Conservation (phyloP, 2,888 invertebrate species). For the Helobdella robusta region DNA sequence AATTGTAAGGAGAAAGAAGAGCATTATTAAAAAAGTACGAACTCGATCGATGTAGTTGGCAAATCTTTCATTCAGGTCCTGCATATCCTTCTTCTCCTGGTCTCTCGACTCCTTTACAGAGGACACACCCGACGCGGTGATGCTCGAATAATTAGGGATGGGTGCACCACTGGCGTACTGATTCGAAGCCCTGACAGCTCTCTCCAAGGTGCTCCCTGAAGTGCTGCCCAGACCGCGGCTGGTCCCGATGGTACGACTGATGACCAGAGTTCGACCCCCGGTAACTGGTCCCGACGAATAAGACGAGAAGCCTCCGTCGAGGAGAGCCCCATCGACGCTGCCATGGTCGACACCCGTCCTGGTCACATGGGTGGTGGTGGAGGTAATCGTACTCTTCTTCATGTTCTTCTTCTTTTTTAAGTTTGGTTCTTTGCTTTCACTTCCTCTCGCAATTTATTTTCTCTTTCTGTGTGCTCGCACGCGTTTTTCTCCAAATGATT, state of each 20-base stretch:
- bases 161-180: constrained; percentile 17
- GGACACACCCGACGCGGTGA: constrained; percentile 22
- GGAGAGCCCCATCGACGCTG: neutral
- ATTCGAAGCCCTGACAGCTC: constrained; percentile 3
- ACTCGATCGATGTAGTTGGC: constrained; percentile 54
- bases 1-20: too few relatives aligned
- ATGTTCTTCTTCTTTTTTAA: neutral
- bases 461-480: neutral
- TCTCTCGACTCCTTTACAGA: constrained; percentile 49
- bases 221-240: neutral
- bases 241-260: constrained; percentile 19
- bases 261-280: constrained; percentile 22
- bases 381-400: neutral
- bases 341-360: constrained; percentile 10
- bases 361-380: constrained; percentile 10
- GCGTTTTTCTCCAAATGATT: too few relatives aligned
- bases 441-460: too few relatives aligned
- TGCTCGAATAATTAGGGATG: constrained; percentile 22
- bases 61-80: constrained; percentile 53
- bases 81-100: constrained; percentile 53
- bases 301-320: neutral
- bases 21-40: too few relatives aligned
- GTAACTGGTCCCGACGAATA: neutral
- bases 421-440: too few relatives aligned
- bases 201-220: constrained; percentile 15